Evolutionary conservation across 2,797 vertebrate genomes (phyloP).

Genomic region (Lacerta bilineata): DNA sequence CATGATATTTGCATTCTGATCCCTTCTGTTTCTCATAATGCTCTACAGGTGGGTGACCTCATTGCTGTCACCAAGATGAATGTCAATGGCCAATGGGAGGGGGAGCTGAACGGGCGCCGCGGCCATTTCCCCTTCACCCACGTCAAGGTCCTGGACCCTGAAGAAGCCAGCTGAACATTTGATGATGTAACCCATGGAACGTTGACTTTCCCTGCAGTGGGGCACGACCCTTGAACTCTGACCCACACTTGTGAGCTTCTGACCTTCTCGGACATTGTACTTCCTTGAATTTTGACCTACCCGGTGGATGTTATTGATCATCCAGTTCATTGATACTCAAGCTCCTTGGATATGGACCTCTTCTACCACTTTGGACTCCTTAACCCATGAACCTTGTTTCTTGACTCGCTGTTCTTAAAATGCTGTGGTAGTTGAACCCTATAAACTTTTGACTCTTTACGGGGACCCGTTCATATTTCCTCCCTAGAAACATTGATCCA

Average conservation of each 20-base stretch:
- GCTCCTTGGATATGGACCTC: background rate
- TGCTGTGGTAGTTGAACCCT: slow-evolving; percentile 13
- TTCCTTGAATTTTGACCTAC: slow-evolving; percentile 26
- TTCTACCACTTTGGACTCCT: slow-evolving; percentile 17
- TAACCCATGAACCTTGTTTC: background rate
- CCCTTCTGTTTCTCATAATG: slow-evolving; percentile 7
- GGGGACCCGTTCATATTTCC: background rate
- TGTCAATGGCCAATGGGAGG: slow-evolving; percentile 58
- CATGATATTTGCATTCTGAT: background rate
- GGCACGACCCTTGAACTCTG: background rate
- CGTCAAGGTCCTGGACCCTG: slow-evolving; percentile 48
- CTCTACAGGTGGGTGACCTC: slow-evolving; percentile 52
- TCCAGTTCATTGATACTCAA: slow-evolving; percentile 8
- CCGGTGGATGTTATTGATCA: background rate
- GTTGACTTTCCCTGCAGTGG: background rate
- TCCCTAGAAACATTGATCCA: background rate
- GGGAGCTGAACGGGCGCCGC: slow-evolving; percentile 50
- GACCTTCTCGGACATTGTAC: background rate
- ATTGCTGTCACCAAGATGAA: slow-evolving; percentile 60
- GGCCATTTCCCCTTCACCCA: slow-evolving; percentile 59
- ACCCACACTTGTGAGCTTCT: slow-evolving; percentile 18
- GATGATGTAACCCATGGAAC: background rate
- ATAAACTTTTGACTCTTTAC: background rate
- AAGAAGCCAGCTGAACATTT: slow-evolving; percentile 38
- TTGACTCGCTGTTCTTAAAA: slow-evolving; percentile 29